Conservation (phyloP, 2,113 vertebrate species). For the Acrocephalus arundinaceus region DNA sequence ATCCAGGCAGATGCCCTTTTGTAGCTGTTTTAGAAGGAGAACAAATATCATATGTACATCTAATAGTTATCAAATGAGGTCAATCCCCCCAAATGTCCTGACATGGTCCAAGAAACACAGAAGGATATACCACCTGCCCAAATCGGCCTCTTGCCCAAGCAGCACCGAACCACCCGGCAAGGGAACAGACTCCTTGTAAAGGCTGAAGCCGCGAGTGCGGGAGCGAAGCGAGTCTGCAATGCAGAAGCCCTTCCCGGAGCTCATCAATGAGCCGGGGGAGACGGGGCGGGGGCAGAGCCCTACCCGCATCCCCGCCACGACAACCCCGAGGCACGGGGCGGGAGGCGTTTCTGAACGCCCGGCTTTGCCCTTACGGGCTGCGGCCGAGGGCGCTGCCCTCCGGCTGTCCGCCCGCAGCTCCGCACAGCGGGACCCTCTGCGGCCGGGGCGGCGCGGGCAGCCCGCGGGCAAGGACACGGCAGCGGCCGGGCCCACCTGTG, state of each 20-base stretch:
- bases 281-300: background rate
- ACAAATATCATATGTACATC: background rate
- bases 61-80: background rate
- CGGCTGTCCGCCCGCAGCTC: background rate
- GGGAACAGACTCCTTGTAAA: background rate
- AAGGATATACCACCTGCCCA: background rate
- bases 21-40: background rate
- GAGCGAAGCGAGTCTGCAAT: slow-evolving; percentile 56
- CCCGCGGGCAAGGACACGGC: background rate
- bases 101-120: background rate
- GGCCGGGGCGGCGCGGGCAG: background rate
- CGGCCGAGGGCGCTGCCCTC: background rate
- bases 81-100: background rate
- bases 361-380: background rate
- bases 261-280: background rate
- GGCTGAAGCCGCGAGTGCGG: background rate
- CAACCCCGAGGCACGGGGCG: background rate
- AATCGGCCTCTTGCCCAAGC: background rate
- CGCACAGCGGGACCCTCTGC: background rate
- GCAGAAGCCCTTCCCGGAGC: slow-evolving; percentile 55
- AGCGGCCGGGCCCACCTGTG: background rate
- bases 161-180: background rate
- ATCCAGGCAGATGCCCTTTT: background rate
- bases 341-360: background rate
- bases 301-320: background rate